Evolutionary conservation across 2,113 vertebrate genomes (phyloP), one percentile per base, ranked within the genome.

Genomic region (Canis aureus): DNA sequence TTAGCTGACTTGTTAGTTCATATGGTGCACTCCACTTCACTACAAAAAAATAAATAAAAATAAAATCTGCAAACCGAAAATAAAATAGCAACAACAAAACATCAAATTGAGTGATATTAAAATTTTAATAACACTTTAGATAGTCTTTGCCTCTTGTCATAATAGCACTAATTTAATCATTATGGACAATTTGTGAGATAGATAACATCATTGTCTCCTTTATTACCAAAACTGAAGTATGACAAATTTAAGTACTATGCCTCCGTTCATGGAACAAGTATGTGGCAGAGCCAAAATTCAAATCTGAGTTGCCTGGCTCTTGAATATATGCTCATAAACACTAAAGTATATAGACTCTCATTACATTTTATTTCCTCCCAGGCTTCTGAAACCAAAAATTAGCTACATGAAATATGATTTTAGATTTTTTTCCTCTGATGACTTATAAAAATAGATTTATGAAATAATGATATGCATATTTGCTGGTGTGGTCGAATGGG

Each of bases 31-130:
- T 84, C 1, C 12, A 81, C 22, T 27, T 4, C 1, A 81, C 1
- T 20, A 2, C 29, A 29, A 38, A 55, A 80, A 66, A 76, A 43
- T 43, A 43, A 94, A 66, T 2, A 81, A 49, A 64, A 95, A 93
- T 38, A 76, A 60, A 87, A 76, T 17, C 17, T 84, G 83, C 16
- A 74, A 88, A 15, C 8, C 17, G 86, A 69, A 32, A 11, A 82
- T 71, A 49, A 88, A 67, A 89, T 74, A 81, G 3, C 8, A 89
- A 84, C 3, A 66, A 20, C 12, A 84, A 84, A 89, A 38, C 1
- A 85, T 19, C 16, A 92, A 95, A 82, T 59, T 76, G 1, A 23
- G 5, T 93, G 22, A 91, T 79, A 95, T 69, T 91, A 55, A 83
- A 88, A 29, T 25, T 49, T 59, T 55, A 69, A 23, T 62, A 88